Conservation (phyloP, 2,888 invertebrate genomes). For the Drosophila lutescens region DNA sequence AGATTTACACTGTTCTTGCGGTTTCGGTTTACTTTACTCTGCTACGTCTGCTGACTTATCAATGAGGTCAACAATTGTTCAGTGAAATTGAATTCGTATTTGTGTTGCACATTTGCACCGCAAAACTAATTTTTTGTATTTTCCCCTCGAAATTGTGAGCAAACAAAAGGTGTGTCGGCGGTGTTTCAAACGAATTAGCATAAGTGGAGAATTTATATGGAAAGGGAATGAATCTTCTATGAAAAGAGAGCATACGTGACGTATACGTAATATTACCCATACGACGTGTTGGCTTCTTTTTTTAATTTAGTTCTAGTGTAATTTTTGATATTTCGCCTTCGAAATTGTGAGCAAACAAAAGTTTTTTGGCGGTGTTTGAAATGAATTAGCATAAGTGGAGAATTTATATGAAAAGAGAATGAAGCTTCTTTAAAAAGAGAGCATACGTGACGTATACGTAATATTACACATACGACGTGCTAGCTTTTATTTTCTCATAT, state of each 20-base stretch:
- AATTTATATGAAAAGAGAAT: too few species aligned
- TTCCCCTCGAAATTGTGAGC: neutral
- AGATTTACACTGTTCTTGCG: slow-evolving; percentile 32
- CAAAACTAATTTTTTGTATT: neutral
- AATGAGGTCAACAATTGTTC: slow-evolving; percentile 43
- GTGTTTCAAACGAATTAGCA: neutral
- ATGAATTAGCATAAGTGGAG: neutral
- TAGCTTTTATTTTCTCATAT: neutral
- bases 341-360: too few species aligned
- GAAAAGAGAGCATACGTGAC: too few species aligned
- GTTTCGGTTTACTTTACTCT: slow-evolving; percentile 12
- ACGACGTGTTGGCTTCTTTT: neutral
- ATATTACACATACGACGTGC: slow-evolving; percentile 19
- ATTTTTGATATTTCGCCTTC: too few species aligned
- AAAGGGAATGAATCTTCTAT: too few species aligned
- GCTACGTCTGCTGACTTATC: slow-evolving; percentile 27
- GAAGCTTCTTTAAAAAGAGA: too few species aligned
- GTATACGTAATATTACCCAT: neutral
- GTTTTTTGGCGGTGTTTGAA: neutral
- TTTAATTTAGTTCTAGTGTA: too few species aligned
- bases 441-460: too few species aligned
- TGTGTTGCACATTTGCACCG: slow-evolving; percentile 23
- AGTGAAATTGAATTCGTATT: slow-evolving; percentile 27
- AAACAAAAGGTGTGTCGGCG: neutral
- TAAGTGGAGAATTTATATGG: neutral